These are phyloP conservation scores for Pyrochroa serraticornis DNA, from an alignment of 2,888 invertebrate genomes.

Conservation along the genomic window DNA sequence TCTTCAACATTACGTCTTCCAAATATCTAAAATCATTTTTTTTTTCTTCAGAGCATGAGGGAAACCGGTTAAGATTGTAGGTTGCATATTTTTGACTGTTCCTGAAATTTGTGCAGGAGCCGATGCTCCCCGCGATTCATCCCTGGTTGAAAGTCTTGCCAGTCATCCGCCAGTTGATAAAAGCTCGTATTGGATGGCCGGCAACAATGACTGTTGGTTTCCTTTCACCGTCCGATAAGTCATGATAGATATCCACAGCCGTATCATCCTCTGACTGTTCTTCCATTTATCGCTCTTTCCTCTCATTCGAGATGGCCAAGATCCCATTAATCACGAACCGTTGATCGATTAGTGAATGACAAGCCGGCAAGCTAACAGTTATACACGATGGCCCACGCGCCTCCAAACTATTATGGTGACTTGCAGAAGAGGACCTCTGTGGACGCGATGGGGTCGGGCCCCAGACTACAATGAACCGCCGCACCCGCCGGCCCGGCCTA, in stretches of 20 bases:
- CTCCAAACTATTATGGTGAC: conserved; percentile 33
- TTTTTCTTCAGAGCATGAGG: no score
- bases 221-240: conserved; percentile 27
- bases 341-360: conserved; percentile 35
- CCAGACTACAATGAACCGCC: conserved; percentile 44
- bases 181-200: conserved; percentile 12
- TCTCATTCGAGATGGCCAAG: conserved; percentile 18
- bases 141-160: no score
- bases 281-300: conserved; percentile 27
- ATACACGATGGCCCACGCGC: conserved; percentile 37
- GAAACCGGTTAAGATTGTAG: no score
- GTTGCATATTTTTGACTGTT: no score
- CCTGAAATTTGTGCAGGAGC: no score
- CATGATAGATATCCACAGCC: conserved; percentile 24
- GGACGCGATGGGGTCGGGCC: conserved; percentile 29
- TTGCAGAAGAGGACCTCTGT: conserved; percentile 35
- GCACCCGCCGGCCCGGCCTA: conserved; percentile 36
- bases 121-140: no score
- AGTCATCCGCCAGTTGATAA: background rate
- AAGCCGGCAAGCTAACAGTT: conserved; percentile 9
- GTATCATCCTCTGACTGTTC: conserved; percentile 12
- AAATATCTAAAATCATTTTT: no score
- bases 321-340: conserved; percentile 28
- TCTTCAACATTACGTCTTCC: no score
- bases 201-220: conserved; percentile 31